Conservation (phyloP, 2,113 vertebrate genomes). For the Clupea harengus region DNA sequence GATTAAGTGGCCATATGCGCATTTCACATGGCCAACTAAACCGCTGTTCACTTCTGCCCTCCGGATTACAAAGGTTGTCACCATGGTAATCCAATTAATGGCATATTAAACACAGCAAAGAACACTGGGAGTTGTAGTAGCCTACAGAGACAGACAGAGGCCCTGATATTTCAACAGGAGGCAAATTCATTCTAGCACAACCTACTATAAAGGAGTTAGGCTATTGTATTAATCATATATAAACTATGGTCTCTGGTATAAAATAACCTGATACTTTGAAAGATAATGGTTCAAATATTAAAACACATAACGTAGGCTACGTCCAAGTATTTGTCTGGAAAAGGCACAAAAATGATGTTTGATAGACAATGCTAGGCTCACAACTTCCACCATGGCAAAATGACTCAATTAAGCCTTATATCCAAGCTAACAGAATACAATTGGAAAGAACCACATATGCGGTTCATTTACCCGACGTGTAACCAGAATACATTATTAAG, state of each 20-base stretch:
- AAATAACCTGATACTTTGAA: too few relatives aligned
- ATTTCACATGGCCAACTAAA: background rate
- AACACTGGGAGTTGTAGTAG: constrained; percentile 8
- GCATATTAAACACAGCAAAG: constrained; percentile 11
- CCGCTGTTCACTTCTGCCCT: background rate
- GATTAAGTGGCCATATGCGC: background rate
- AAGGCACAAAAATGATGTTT: too few relatives aligned
- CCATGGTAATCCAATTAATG: constrained; percentile 20
- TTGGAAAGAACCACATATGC: background rate
- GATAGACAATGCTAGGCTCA: too few relatives aligned
- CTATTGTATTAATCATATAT: too few relatives aligned
- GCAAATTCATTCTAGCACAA: background rate
- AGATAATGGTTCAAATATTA: too few relatives aligned
- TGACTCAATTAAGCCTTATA: too few relatives aligned
- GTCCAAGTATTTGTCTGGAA: too few relatives aligned
- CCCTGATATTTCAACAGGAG: too few relatives aligned
- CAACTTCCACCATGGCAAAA: too few relatives aligned
- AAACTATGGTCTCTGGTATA: too few relatives aligned
- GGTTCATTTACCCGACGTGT: background rate
- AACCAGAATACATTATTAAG: background rate
- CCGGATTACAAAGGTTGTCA: background rate
- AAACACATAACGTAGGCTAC: too few relatives aligned
- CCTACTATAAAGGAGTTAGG: too few relatives aligned
- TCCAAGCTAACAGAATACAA: background rate
- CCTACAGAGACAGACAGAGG: background rate